Base-by-base conservation (phyloP, 2,113 vertebrate genomes). In the Coregonus clupeaformis region DNA sequence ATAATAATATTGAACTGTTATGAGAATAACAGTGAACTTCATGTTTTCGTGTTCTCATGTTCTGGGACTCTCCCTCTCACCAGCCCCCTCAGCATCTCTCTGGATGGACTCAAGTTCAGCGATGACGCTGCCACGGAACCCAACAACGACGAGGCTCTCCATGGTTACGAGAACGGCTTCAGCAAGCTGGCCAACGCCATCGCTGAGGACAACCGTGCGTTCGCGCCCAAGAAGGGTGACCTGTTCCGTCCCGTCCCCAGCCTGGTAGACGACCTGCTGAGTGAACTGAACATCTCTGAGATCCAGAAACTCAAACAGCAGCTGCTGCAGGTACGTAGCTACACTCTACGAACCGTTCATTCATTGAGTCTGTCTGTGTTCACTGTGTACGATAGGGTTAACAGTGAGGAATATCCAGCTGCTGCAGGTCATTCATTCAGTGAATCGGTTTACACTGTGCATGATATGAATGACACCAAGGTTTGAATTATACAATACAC, bases 251-350 rank as follows among this genome's bases (percentile, higher is more conserved):
- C 98, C 0, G 94, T 92, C 0, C 96, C 98, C 12, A 97, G 97
- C 82, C 94, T 99, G 0, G 98, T 99, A 69, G 97, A 97, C 0
- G 96, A 99, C 91, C 94, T 99, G 82, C 92, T 99, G 47, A 99
- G 97, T 0, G 98, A 99, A 85, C 93, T 99, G 12, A 97, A 99
- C 88, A 96, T 99, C 88, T 98, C 96, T 0, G 98, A 99, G 92
- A 99, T 99, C 91, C 98, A 98, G 93, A 99, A 99, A 85, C 91
- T 99, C 82, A 99, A 98, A 85, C 98, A 99, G 82, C 98, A 99
- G 86, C 94, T 99, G 64, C 85, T 98, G 73, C 98, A 98, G 96
- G 98, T 98, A 84, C 25, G 83, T 45, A 6, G 32, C 32, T 32
- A 32, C 32, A 32, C 32, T 1, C 32, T 7, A 32, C 32, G 3